Base-by-base conservation (phyloP, 23 tunicate genomes). In the Trididemnum miniatum region DNA sequence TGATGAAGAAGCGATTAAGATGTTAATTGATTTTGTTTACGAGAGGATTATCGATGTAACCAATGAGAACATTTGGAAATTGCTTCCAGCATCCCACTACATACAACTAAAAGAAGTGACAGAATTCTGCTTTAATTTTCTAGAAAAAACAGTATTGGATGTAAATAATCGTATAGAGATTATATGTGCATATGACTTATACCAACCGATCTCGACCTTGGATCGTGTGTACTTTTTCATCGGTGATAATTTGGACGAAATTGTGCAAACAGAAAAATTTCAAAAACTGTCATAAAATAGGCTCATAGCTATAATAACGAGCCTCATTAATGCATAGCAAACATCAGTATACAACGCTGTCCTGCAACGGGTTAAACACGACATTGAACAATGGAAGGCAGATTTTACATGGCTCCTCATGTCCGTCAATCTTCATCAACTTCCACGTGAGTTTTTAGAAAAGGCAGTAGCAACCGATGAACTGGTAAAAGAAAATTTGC, bases 11-110 rank as follows among this genome's bases (percentile, higher is more conserved):
- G 3, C 38, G 38, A 7, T 67, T 20, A 5, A 32, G 32, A 4
- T n/a, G 3, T 38, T 67, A 3, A 67, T 67, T n/a, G 75, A 67
- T 24, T 67, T 67, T 32, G 32, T 67, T 3, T 67, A 67, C 75
- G 7, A 9, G 3, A n/a, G 38, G 7, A 67, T 30, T 5, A 67
- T 67, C 25, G 3, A 12, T 33, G 32, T 67, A 4, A 31, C 31
- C 38, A 32, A 67, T 9, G 75, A 31, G 4, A 67, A 67, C n/a
- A 38, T 32, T 5, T 31, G 7, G 18, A 5, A 67, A 9, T n/a
- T 67, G 12, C 3, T 67, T 7, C 15, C 38, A 30, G 38, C 38
- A 30, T 12, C 75, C 3, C 38, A 67, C 32, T 31, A 30, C 5
- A 7, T 67, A 4, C 38, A 67, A 67, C 3, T 67, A 4, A 38